A percentile compares a stretch with the other conserved stretches of the same genome.
Evolutionary conservation across 30 jellyfish, hydroid and myxozoan genomes (phyloP).

Genomic region (Calvadosia cruxmelitensis): DNA sequence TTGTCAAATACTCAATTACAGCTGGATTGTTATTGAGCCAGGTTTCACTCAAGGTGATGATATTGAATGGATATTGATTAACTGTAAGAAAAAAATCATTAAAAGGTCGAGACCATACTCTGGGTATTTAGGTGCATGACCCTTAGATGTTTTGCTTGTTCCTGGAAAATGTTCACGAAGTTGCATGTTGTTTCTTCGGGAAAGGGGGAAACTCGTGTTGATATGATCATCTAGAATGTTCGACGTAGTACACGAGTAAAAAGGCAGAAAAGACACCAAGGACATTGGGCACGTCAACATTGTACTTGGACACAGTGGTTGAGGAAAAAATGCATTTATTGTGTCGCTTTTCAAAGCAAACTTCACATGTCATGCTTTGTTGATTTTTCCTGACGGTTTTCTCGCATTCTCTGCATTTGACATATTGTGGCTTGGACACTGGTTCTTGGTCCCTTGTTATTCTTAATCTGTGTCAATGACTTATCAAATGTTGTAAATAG

Average conservation of each 20-base stretch:
- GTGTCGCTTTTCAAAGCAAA: slow-evolving; percentile 15
- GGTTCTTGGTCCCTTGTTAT: too few relatives aligned
- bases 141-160: background rate
- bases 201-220: too few relatives aligned
- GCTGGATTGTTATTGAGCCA: slow-evolving; percentile 58
- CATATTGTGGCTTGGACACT: slow-evolving; percentile 10
- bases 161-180: background rate
- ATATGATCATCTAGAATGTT: slow-evolving; percentile 1
- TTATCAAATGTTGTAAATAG: too few relatives aligned
- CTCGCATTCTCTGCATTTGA: slow-evolving; percentile 15
- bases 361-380: slow-evolving; percentile 14
- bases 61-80: slow-evolving; percentile 37
- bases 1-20: slow-evolving; percentile 25
- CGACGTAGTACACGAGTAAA: slow-evolving; percentile 1
- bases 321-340: background rate
- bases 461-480: too few relatives aligned
- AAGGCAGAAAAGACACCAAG: slow-evolving; percentile 7
- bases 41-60: slow-evolving; percentile 39
- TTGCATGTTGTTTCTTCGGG: background rate
- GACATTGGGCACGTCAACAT: slow-evolving; percentile 1
- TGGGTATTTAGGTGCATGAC: slow-evolving; percentile 26
- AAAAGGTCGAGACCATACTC: slow-evolving; percentile 39
- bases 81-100: slow-evolving; percentile 31
- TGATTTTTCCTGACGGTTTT: slow-evolving; percentile 21
- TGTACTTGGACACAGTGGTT: background rate